A percentile compares a stretch with the other conserved stretches of the same genome.
Conservation (phyloP, 2,113 vertebrate species). For the Halcyon malimbica region DNA sequence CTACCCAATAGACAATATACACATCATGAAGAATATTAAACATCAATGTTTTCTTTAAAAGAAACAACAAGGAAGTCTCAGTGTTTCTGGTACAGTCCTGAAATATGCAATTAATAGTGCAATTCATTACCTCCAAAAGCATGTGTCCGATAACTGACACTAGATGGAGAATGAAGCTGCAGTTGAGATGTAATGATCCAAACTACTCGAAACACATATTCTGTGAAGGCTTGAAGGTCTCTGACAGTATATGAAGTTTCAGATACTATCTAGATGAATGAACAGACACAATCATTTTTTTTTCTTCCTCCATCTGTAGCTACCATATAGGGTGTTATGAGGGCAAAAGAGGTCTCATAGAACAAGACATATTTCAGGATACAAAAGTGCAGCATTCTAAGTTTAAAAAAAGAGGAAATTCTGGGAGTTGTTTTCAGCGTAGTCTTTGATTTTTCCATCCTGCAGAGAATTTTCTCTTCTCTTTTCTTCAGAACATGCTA, state of each 20-base stretch:
- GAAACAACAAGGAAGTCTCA: neutral
- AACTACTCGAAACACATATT: conserved; percentile 75
- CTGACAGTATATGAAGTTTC: conserved; percentile 53
- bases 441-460: neutral
- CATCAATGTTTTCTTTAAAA: neutral
- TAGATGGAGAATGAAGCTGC: conserved; percentile 68
- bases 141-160: conserved; percentile 70
- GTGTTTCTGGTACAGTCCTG: neutral
- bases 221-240: conserved; percentile 76
- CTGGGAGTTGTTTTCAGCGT: neutral
- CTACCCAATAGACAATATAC: neutral
- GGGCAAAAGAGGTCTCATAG: neutral
- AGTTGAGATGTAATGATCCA: conserved; percentile 78
- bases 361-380: neutral
- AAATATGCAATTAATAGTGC: neutral
- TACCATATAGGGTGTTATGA: neutral
- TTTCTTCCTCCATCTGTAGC: neutral
- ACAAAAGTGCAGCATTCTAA: neutral
- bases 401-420: neutral
- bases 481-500: neutral
- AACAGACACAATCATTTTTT: neutral
- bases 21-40: neutral
- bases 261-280: conserved; percentile 69
- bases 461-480: neutral
- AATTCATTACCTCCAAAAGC: conserved; percentile 74